Evolutionary conservation across 2,113 vertebrate genomes (phyloP).

Genomic region (Daboia siamensis): DNA sequence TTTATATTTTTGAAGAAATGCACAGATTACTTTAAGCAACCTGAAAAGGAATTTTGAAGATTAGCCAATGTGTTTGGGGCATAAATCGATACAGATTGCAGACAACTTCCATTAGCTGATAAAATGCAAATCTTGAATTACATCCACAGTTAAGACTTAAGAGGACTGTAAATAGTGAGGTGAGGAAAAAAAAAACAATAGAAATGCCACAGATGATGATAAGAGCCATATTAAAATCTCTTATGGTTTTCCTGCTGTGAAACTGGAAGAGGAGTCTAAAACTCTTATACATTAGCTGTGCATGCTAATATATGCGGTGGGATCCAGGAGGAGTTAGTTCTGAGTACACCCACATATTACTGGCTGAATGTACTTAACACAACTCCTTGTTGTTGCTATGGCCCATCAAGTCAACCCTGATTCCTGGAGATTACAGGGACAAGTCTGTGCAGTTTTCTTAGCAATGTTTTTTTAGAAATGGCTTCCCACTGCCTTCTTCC

Average conservation of each 20-base stretch:
- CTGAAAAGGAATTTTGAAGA: neutral
- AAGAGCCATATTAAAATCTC: neutral
- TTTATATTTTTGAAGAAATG: neutral
- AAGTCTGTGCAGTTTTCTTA: neutral
- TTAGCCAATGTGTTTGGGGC: neutral
- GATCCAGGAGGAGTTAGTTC: neutral
- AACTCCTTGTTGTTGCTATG: neutral
- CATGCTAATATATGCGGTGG: neutral
- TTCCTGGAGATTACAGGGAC: neutral
- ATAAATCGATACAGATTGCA: neutral
- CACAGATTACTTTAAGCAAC: neutral
- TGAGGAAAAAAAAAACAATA: neutral
- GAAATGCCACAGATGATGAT: neutral
- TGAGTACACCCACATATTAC: neutral
- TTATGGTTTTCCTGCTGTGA: neutral
- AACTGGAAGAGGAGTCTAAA: neutral
- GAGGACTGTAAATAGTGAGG: neutral
- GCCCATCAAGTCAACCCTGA: neutral
- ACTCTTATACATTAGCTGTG: neutral
- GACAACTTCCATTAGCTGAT: neutral
- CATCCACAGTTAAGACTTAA: neutral
- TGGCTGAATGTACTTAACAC: neutral
- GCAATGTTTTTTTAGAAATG: neutral
- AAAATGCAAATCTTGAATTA: neutral
- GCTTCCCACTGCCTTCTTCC: neutral